Evolutionary conservation across 2,797 vertebrate species (phyloP).

Genomic region (Spinus olivaceus): DNA sequence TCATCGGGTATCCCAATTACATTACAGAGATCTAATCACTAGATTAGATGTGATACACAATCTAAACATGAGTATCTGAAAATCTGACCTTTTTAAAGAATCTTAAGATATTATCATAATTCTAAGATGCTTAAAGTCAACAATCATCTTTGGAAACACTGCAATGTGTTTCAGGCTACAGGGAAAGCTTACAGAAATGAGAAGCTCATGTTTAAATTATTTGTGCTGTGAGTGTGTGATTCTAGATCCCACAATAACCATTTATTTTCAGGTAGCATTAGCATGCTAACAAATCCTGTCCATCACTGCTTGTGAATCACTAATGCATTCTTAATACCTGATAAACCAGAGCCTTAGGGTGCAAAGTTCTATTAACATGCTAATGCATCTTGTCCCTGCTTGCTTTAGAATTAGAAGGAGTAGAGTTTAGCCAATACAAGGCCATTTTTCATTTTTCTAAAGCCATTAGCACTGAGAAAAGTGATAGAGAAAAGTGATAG

Average conservation of each 20-base stretch:
- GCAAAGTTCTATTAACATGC: conserved; percentile 72
- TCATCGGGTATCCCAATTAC: neutral
- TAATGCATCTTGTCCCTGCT: conserved; percentile 61
- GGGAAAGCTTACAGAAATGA: neutral
- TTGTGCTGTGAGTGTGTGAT: neutral
- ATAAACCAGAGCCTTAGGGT: conserved; percentile 63
- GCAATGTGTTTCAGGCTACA: neutral
- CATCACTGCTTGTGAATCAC: conserved; percentile 38
- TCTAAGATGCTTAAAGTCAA: neutral
- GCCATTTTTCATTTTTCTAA: conserved; percentile 33
- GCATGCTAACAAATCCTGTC: conserved; percentile 60
- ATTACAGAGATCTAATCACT: neutral
- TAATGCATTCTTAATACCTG: conserved; percentile 67
- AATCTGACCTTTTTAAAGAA: neutral
- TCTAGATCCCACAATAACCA: neutral
- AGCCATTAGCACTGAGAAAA: conserved; percentile 55
- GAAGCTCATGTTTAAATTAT: neutral
- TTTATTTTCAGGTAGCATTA: conserved; percentile 52
- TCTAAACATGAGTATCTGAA: neutral
- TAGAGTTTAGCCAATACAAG: conserved; percentile 43
- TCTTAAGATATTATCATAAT: neutral
- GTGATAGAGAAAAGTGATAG: conserved; percentile 19
- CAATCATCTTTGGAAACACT: neutral
- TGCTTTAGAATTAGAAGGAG: conserved; percentile 60
- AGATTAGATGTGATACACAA: neutral